A percentile compares a stretch with the other conserved stretches of the same genome.
These are phyloP conservation scores for Eulimnadia texana DNA, from an alignment of 1,140 invertebrate genomes.

Conservation along the genomic window DNA sequence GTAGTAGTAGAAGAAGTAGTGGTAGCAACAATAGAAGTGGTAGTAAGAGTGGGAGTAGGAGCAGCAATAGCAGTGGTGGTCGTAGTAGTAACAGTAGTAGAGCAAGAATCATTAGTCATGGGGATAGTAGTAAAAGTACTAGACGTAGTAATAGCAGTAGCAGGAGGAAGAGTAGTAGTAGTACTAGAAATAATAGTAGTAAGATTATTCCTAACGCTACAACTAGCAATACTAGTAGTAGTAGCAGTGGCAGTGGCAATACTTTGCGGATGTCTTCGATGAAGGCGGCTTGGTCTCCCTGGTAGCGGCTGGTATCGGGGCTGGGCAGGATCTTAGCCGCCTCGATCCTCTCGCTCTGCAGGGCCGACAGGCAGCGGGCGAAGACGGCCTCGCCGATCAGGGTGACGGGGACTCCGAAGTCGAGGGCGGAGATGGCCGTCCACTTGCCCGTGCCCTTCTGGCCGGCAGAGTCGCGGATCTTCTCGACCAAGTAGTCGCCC, in stretches of 20 bases:
- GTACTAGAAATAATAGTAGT: no score
- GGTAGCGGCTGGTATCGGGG: slow-evolving; percentile 38
- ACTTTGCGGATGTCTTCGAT: slow-evolving; percentile 42
- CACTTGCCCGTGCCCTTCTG: slow-evolving; percentile 99
- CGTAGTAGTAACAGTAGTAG: background rate
- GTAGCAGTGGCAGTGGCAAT: background rate
- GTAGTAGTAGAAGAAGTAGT: background rate
- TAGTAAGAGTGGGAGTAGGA: background rate
- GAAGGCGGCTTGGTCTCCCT: slow-evolving; percentile 64
- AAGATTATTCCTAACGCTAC: background rate
- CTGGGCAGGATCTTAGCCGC: slow-evolving; percentile 66
- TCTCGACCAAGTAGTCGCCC: slow-evolving; percentile 57
- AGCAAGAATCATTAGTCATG: no score
- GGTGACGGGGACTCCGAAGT: slow-evolving; percentile 94
- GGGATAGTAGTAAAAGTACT: background rate
- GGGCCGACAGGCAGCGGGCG: slow-evolving; percentile 79
- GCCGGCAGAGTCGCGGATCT: slow-evolving; percentile 90
- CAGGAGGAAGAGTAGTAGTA: background rate
- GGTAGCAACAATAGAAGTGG: slow-evolving; percentile 9
- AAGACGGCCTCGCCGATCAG: slow-evolving; percentile 97
- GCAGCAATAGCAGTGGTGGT: slow-evolving; percentile 5
- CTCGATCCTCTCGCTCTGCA: slow-evolving; percentile 63
- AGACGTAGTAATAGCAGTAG: no score
- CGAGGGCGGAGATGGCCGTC: slow-evolving; percentile 91
- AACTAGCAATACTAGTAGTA: background rate